Evolutionary conservation across 2,113 vertebrate species (phyloP).

Genomic region (Sarotherodon lohbergeri): DNA sequence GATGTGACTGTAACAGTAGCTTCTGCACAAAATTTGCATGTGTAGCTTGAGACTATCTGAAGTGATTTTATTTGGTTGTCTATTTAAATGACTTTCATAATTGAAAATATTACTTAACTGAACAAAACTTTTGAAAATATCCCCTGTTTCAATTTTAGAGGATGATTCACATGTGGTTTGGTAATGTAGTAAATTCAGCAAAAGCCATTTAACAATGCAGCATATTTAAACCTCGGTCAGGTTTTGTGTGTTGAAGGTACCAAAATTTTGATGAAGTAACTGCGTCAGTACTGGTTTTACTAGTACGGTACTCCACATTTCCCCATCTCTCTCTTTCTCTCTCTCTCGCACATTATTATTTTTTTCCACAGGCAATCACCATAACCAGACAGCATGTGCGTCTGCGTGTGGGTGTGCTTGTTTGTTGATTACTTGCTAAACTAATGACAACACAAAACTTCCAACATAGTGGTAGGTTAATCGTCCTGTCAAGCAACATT

Average conservation of each 20-base stretch:
- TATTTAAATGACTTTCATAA: not conserved
- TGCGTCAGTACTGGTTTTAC: not conserved
- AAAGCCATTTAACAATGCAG: slow-evolving; percentile 11
- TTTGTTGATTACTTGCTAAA: not conserved
- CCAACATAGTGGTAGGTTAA: not conserved
- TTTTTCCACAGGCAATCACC: not conserved
- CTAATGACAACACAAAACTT: not conserved
- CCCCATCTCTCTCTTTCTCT: not conserved
- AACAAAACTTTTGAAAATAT: not conserved
- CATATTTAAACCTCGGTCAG: not conserved
- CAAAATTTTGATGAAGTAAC: slow-evolving; percentile 26
- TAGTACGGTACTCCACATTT: not conserved
- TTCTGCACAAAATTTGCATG: not conserved
- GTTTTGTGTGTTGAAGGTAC: not conserved
- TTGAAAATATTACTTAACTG: not conserved
- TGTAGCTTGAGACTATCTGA: not conserved
- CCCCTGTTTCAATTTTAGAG: not conserved
- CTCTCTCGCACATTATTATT: not conserved
- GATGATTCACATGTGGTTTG: not conserved
- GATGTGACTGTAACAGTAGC: not conserved
- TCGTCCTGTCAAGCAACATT: not conserved
- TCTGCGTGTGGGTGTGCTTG: not conserved
- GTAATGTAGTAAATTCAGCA: not conserved
- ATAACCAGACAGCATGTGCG: not conserved
- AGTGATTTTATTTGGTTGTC: not conserved